Conservation (phyloP, 2,797 vertebrate genomes). For the Sylvia borin region DNA sequence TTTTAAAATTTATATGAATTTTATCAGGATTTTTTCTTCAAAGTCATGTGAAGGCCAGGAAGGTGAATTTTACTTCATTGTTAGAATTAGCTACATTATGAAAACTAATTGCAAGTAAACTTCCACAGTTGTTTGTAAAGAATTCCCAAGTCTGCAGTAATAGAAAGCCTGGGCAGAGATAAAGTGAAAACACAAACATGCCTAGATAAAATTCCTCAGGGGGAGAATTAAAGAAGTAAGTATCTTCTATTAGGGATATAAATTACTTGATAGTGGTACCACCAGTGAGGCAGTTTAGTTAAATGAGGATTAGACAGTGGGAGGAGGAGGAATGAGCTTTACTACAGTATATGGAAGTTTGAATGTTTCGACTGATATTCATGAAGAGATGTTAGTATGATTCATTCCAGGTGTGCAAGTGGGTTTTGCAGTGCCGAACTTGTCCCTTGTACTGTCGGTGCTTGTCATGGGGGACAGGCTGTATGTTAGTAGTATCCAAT, state of each 20-base stretch:
- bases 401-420: not conserved
- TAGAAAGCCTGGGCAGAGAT: not conserved
- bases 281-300: not conserved
- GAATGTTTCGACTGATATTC: not conserved
- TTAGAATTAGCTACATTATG: constrained; percentile 4
- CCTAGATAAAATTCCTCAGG: not conserved
- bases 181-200: not conserved
- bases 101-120: constrained; percentile 25
- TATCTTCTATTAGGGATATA: not conserved
- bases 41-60: not conserved
- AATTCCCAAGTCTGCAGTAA: not conserved
- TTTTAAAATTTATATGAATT: not conserved
- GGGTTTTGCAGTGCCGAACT: not conserved
- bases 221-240: constrained; percentile 13
- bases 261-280: not conserved
- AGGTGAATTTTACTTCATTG: not conserved
- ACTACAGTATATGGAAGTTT: not conserved
- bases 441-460: not conserved
- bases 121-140: not conserved
- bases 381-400: not conserved
- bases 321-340: not conserved
- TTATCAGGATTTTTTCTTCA: not conserved
- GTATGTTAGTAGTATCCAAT: not conserved
- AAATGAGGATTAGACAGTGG: not conserved
- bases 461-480: not conserved